Evolutionary conservation across 1,140 invertebrate species (phyloP).

Genomic region (Bombus waltoni): DNA sequence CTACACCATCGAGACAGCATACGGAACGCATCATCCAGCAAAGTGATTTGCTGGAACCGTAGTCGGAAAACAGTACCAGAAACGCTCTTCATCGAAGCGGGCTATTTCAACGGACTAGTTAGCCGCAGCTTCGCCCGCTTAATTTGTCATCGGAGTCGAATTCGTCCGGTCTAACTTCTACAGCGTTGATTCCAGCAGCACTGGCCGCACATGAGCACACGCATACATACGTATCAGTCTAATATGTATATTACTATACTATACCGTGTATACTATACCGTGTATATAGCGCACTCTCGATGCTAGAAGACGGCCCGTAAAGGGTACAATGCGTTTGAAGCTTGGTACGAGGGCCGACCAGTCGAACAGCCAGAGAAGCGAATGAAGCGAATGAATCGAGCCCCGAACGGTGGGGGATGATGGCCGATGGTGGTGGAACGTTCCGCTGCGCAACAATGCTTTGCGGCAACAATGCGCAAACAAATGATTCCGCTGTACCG

Average conservation of each 20-base stretch:
- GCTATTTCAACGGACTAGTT: conserved; percentile 14
- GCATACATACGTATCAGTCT: not conserved
- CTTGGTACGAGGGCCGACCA: conserved; percentile 6
- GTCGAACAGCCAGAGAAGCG: conserved; percentile 20
- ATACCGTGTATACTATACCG: no score
- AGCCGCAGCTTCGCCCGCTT: conserved; percentile 13
- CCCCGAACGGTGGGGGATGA: conserved; percentile 3
- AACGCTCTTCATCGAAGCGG: not conserved
- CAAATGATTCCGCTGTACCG: conserved; percentile 77
- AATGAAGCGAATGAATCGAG: conserved; percentile 35
- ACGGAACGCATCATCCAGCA: not conserved
- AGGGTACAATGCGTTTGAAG: conserved; percentile 63
- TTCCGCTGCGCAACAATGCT: conserved; percentile 74
- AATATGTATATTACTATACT: not conserved
- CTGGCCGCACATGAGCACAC: not conserved
- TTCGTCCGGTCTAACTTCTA: conserved; percentile 1
- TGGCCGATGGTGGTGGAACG: conserved; percentile 53
- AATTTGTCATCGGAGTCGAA: conserved; percentile 45
- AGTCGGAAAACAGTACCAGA: not conserved
- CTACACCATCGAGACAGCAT: not conserved
- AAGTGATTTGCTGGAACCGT: not conserved
- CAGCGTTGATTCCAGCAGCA: conserved; percentile 9
- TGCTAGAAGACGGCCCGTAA: conserved; percentile 26
- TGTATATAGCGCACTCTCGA: not conserved
- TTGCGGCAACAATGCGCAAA: conserved; percentile 79